These are phyloP conservation scores for Siniperca obscura DNA, from an alignment of 2,797 vertebrate genomes.

Conservation along the genomic window DNA sequence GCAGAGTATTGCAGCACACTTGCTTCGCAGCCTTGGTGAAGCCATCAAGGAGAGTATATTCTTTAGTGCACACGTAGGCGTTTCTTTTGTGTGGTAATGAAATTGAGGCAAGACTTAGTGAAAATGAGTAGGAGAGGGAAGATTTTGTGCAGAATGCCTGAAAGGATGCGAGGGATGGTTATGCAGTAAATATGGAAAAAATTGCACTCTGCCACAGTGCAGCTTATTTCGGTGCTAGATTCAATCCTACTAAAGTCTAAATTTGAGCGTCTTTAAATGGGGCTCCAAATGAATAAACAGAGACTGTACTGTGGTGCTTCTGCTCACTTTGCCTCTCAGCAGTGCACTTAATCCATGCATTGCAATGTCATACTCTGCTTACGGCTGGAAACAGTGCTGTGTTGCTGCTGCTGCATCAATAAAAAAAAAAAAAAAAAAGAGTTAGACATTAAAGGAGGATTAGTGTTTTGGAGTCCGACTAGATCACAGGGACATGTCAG, in stretches of 20 bases:
- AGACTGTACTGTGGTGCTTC: background rate
- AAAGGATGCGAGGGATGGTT: slow-evolving; percentile 13
- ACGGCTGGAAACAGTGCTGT: slow-evolving; percentile 25
- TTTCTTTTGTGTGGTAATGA: slow-evolving; percentile 69
- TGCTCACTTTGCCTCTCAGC: slow-evolving; percentile 23
- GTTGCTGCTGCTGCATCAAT: slow-evolving; percentile 35
- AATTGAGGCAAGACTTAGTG: slow-evolving; percentile 52
- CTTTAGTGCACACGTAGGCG: slow-evolving; percentile 59
- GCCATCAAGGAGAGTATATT: slow-evolving; percentile 45
- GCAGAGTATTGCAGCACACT: slow-evolving; percentile 37
- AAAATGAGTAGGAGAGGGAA: slow-evolving; percentile 40
- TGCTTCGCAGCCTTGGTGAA: slow-evolving; percentile 23
- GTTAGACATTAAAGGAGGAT: slow-evolving; percentile 55
- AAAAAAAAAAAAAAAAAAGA: background rate
- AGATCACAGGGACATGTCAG: slow-evolving; percentile 52
- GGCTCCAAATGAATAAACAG: background rate
- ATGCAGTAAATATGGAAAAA: slow-evolving; percentile 15
- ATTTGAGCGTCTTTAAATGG: slow-evolving; percentile 23
- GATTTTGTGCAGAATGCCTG: slow-evolving; percentile 4
- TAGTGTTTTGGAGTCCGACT: slow-evolving; percentile 49
- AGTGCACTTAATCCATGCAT: slow-evolving; percentile 21
- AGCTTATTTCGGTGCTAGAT: background rate
- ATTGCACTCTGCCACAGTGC: background rate
- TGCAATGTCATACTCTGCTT: slow-evolving; percentile 41
- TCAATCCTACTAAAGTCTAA: background rate